A percentile compares a stretch with the other conserved stretches of the same genome.
These are phyloP conservation scores for Quadroppia sp. DNA, from an alignment of 2,888 invertebrate species.

Conservation along the genomic window DNA sequence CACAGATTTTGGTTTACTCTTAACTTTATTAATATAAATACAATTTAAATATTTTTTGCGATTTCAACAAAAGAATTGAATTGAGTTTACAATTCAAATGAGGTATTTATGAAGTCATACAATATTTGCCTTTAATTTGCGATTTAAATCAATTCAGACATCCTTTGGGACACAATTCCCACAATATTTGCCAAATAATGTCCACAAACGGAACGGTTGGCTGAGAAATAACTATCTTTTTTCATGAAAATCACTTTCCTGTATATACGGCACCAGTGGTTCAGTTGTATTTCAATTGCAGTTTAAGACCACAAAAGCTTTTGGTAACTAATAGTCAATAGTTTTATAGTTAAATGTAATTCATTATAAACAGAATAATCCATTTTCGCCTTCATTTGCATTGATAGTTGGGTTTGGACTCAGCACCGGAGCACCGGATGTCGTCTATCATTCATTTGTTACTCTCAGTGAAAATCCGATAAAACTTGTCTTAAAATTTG, in stretches of 20 bases:
- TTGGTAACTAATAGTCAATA: background rate
- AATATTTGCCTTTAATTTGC: slow-evolving; percentile 35
- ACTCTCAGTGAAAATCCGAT: slow-evolving; percentile 20
- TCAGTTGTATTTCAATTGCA: too few relatives aligned
- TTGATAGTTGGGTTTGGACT: slow-evolving; percentile 6
- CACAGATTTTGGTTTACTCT: background rate
- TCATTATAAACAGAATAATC: slow-evolving; percentile 14
- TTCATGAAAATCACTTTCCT: slow-evolving; percentile 15
- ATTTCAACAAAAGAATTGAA: background rate
- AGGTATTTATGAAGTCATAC: slow-evolving; percentile 6
- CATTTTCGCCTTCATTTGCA: slow-evolving; percentile 24
- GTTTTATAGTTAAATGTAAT: background rate
- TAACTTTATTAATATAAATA: background rate
- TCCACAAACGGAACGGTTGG: background rate
- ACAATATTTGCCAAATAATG: slow-evolving; percentile 24
- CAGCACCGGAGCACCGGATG: slow-evolving; percentile 17
- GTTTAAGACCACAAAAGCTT: background rate
- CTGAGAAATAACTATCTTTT: background rate
- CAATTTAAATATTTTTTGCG: slow-evolving; percentile 3
- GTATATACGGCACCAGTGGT: background rate
- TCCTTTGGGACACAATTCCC: slow-evolving; percentile 27
- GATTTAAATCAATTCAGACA: slow-evolving; percentile 36
- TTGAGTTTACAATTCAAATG: slow-evolving; percentile 26
- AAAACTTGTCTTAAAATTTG: slow-evolving; percentile 22
- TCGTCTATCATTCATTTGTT: slow-evolving; percentile 32